Percentiles rank a stretch among this genome's conserved stretches.
phyloP scores from a whole-genome alignment of 2,888 invertebrate species.

The Erannis defoliaria region DNA sequence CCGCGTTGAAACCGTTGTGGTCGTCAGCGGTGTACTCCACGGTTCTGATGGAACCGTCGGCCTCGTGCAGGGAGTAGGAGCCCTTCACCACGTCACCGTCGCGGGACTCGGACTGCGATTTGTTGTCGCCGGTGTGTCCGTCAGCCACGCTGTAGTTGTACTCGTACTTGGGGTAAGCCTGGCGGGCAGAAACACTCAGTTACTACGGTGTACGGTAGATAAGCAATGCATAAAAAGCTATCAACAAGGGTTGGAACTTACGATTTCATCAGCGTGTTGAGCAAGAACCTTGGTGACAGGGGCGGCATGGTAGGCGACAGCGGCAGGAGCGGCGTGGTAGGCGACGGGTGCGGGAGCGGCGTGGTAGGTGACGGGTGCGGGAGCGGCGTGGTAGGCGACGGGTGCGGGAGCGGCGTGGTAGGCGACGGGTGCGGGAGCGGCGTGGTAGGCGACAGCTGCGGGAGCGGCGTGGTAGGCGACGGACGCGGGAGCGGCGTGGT shows the following conservation, averaged over 20 bases:
- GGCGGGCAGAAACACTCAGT: slow-evolving; percentile 22
- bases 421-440: slow-evolving; percentile 49
- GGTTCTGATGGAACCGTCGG: slow-evolving; percentile 85
- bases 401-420: slow-evolving; percentile 62
- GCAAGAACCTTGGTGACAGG: slow-evolving; percentile 53
- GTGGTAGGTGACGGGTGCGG: no score
- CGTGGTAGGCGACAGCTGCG: slow-evolving; percentile 40
- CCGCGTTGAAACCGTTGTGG: slow-evolving; percentile 81
- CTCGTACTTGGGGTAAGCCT: slow-evolving; percentile 81
- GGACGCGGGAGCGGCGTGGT: slow-evolving; percentile 49
- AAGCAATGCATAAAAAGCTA: background rate
- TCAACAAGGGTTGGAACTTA: slow-evolving; percentile 40
- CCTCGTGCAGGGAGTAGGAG: slow-evolving; percentile 83
- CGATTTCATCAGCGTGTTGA: slow-evolving; percentile 55
- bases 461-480: slow-evolving; percentile 53
- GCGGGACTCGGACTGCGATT: slow-evolving; percentile 82
- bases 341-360: slow-evolving; percentile 32
- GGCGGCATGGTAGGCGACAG: slow-evolving; percentile 49
- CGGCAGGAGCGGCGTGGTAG: slow-evolving; percentile 49
- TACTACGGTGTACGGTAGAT: background rate
- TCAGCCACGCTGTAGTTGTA: slow-evolving; percentile 86
- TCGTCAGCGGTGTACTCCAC: slow-evolving; percentile 85
- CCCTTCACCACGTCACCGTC: slow-evolving; percentile 86
- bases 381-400: slow-evolving; percentile 49
- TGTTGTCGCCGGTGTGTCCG: slow-evolving; percentile 86